Percentiles rank a stretch among this genome's conserved stretches.
These are phyloP conservation scores for Clistopyga incitator DNA, from an alignment of 2,888 invertebrate genomes.

Conservation along the genomic window DNA sequence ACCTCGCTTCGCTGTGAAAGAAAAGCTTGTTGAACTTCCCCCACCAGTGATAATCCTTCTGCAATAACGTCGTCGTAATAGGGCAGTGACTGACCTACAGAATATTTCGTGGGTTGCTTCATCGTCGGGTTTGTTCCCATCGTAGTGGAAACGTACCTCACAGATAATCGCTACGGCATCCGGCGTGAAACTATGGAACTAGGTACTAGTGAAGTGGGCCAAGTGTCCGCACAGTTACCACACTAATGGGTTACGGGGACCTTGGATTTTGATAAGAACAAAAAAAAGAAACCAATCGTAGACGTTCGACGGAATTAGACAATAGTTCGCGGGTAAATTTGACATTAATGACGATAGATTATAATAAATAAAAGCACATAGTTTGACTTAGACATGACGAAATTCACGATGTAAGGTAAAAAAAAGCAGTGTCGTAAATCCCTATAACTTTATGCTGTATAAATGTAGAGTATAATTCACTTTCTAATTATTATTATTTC, in stretches of 20 bases:
- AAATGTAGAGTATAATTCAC: too few relatives aligned
- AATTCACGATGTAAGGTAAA: too few relatives aligned
- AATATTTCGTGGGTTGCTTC: slow-evolving; percentile 28
- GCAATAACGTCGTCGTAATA: background rate
- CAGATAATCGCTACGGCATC: slow-evolving; percentile 9
- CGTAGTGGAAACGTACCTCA: slow-evolving; percentile 30
- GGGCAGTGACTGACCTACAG: slow-evolving; percentile 30
- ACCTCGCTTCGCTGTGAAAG: background rate
- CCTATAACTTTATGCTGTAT: too few relatives aligned
- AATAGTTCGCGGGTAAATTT: background rate
- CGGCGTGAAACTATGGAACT: background rate
- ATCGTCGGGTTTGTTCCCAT: background rate
- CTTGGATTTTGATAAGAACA: slow-evolving; percentile 24
- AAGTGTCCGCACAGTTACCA: background rate
- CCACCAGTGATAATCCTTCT: background rate
- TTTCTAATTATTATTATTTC: too few relatives aligned
- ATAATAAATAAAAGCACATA: background rate
- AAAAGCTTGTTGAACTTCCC: background rate
- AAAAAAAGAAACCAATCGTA: background rate
- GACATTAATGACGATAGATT: background rate
- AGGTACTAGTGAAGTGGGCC: background rate
- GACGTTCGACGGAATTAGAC: background rate
- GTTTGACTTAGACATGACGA: background rate
- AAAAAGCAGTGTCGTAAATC: too few relatives aligned
- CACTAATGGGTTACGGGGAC: background rate